A percentile compares a stretch with the other conserved stretches of the same genome.
Evolutionary conservation across 2,888 invertebrate genomes (phyloP).

Genomic region (Plebejus melissa): DNA sequence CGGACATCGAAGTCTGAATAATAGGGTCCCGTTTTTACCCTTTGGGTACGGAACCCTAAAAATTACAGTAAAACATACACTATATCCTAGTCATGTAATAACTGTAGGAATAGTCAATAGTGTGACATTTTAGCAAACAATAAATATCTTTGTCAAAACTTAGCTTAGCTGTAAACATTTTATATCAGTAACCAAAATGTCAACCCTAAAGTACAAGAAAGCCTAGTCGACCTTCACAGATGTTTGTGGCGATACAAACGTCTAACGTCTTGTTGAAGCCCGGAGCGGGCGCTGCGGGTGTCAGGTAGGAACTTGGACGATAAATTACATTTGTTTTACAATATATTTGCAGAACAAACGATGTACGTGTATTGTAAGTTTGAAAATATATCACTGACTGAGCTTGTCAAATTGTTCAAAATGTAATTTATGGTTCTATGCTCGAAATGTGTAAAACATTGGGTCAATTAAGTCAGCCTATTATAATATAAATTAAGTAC

Average conservation of each 20-base stretch:
- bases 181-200: background rate
- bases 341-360: constrained; percentile 2
- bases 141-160: too few species aligned
- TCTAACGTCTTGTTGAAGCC: constrained; percentile 15
- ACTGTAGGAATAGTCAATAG: too few species aligned
- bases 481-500: too few species aligned
- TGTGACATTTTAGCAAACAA: too few species aligned
- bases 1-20: too few species aligned
- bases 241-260: constrained; percentile 9
- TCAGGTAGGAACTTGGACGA: constrained; percentile 14
- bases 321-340: constrained; percentile 15
- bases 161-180: background rate
- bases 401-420: background rate
- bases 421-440: background rate
- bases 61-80: too few species aligned
- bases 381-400: constrained; percentile 1
- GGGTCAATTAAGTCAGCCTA: background rate
- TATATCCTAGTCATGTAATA: too few species aligned
- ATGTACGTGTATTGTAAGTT: background rate
- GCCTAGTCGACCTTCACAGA: background rate
- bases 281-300: constrained; percentile 7
- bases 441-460: background rate
- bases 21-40: too few species aligned
- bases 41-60: too few species aligned
- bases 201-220: background rate